A percentile compares a stretch with the other conserved stretches of the same genome.
These are phyloP conservation scores for Octomys mimax DNA, from an alignment of 2,797 vertebrate genomes.

Conservation along the genomic window DNA sequence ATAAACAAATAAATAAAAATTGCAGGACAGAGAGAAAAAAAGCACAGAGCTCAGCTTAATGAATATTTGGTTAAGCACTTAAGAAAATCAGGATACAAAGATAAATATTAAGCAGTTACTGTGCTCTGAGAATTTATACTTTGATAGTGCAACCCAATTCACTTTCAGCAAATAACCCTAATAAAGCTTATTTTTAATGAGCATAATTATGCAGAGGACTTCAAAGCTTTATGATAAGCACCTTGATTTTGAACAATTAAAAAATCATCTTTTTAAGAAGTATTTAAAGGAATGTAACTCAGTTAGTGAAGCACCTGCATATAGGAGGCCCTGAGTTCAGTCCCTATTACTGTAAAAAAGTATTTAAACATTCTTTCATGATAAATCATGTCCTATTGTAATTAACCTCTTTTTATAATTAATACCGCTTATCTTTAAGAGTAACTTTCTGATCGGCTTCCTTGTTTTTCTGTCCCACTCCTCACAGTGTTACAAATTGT, in stretches of 20 bases:
- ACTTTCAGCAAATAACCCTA: background rate
- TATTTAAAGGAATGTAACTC: background rate
- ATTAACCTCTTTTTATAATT: background rate
- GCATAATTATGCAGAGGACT: background rate
- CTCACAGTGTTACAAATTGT: background rate
- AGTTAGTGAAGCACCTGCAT: background rate
- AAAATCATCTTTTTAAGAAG: background rate
- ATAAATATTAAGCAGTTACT: background rate
- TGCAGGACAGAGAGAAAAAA: background rate
- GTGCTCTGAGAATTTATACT: background rate
- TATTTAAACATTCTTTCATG: background rate
- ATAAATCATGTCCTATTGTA: background rate
- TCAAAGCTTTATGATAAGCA: constrained; percentile 47
- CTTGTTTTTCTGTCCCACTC: background rate
- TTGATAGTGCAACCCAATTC: constrained; percentile 36
- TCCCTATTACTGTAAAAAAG: background rate
- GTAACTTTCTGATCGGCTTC: background rate
- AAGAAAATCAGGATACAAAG: background rate
- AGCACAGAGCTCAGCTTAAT: background rate
- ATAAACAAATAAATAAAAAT: too few relatives aligned
- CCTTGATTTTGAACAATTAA: constrained; percentile 1
- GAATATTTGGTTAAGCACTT: background rate
- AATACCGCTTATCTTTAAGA: background rate
- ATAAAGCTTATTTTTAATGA: constrained; percentile 41
- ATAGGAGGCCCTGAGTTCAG: background rate